A percentile compares a stretch with the other conserved stretches of the same genome.
Conservation (phyloP, 1,140 invertebrate genomes). For the Luehdorfia chinensis region DNA sequence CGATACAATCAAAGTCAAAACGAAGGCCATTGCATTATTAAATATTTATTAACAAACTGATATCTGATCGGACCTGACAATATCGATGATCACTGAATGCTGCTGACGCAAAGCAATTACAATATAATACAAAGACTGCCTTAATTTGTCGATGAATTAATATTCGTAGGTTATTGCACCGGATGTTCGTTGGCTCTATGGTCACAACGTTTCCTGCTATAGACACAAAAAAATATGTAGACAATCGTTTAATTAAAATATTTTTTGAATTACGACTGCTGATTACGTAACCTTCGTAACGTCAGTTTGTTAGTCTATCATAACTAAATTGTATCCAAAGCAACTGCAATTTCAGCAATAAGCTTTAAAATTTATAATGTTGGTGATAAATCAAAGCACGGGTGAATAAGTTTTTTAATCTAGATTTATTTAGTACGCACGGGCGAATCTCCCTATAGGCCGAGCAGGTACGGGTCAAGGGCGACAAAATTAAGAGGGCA, state of each 20-base stretch:
- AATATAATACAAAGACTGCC: slow-evolving; percentile 3
- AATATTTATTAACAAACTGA: slow-evolving; percentile 5
- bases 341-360: too few relatives aligned
- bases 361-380: too few relatives aligned
- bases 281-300: slow-evolving; percentile 1
- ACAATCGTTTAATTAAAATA: slow-evolving; percentile 9
- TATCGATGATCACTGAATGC: neutral
- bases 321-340: too few relatives aligned
- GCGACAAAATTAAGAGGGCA: too few relatives aligned
- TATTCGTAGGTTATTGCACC: slow-evolving; percentile 5
- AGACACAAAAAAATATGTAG: neutral
- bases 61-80: slow-evolving; percentile 9
- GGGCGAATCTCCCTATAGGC: too few relatives aligned
- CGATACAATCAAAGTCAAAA: too few relatives aligned
- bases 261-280: slow-evolving; percentile 1
- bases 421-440: too few relatives aligned
- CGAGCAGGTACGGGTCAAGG: too few relatives aligned
- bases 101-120: slow-evolving; percentile 8
- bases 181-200: slow-evolving; percentile 13
- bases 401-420: too few relatives aligned
- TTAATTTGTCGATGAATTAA: slow-evolving; percentile 10
- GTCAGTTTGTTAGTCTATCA: too few relatives aligned
- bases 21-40: neutral
- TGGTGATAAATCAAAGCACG: too few relatives aligned
- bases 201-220: neutral